Percentiles rank a stretch among this genome's conserved stretches.
These are phyloP conservation scores for Calameuta idolon DNA, from an alignment of 2,888 invertebrate genomes.

Conservation along the genomic window DNA sequence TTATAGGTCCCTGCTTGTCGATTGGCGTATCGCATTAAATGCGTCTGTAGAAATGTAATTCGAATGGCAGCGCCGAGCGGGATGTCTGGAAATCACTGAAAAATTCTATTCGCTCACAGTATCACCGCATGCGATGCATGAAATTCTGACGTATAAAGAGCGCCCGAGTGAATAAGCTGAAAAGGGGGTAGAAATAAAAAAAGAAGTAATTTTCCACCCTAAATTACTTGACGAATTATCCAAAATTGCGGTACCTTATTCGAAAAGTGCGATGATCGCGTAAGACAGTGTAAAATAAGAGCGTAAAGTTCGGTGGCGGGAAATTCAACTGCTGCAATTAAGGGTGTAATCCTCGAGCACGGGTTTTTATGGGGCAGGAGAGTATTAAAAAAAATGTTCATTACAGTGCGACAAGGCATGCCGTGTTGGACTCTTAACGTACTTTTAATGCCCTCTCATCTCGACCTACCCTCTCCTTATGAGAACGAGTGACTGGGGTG, in stretches of 20 bases:
- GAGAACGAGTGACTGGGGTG: not conserved
- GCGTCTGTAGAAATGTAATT: not conserved
- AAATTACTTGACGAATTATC: not conserved
- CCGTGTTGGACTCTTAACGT: slow-evolving; percentile 21
- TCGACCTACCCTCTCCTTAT: not conserved
- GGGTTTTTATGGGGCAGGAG: slow-evolving; percentile 5
- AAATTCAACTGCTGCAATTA: not conserved
- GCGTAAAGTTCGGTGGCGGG: not conserved
- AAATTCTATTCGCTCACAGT: not conserved
- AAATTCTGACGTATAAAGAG: not conserved
- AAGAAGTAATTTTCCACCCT: not conserved
- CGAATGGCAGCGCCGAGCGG: not conserved
- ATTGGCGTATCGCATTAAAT: not conserved
- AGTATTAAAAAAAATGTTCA: slow-evolving; percentile 18
- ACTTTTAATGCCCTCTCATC: slow-evolving; percentile 29
- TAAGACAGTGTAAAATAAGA: not conserved
- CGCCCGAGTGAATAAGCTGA: not conserved
- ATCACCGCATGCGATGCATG: not conserved
- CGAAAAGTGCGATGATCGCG: not conserved
- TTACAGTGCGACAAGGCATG: slow-evolving; percentile 21
- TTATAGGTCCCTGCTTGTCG: not conserved
- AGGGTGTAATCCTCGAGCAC: not conserved
- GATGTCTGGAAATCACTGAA: not conserved
- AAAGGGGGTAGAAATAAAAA: not conserved
- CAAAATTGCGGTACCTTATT: not conserved